phyloP scores from a whole-genome alignment of 2,888 invertebrate species.

The Aphidius colemani region DNA sequence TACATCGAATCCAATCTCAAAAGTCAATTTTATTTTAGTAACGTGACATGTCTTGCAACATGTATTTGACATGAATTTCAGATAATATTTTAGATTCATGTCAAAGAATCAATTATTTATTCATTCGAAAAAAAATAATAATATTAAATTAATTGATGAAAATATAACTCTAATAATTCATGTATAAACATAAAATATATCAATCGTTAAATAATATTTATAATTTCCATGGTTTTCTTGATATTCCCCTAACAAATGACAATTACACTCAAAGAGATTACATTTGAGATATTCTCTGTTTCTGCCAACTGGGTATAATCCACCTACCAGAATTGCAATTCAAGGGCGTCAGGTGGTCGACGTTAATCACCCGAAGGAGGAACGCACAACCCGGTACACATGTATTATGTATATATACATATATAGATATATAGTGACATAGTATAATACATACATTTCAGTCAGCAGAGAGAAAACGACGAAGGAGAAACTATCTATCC shows the following conservation, averaged over 20 bases:
- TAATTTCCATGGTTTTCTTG: too few relatives aligned
- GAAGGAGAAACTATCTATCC: neutral
- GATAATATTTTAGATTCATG: too few relatives aligned
- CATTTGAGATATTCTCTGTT: slow-evolving; percentile 5
- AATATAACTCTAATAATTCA: too few relatives aligned
- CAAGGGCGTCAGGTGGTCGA: slow-evolving; percentile 45
- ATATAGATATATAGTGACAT: neutral
- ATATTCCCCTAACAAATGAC: slow-evolving; percentile 10
- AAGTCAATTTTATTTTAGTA: slow-evolving; percentile 13
- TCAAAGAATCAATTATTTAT: too few relatives aligned
- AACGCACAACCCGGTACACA: slow-evolving; percentile 7
- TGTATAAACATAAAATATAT: too few relatives aligned
- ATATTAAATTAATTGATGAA: too few relatives aligned
- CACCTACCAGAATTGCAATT: slow-evolving; percentile 17
- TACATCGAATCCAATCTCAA: slow-evolving; percentile 9
- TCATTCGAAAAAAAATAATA: too few relatives aligned
- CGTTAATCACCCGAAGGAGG: slow-evolving; percentile 41
- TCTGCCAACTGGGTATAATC: slow-evolving; percentile 14
- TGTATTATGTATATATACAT: too few relatives aligned
- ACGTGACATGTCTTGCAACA: neutral
- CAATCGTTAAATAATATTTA: too few relatives aligned
- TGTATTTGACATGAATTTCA: neutral
- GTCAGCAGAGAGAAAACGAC: slow-evolving; percentile 7
- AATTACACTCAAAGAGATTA: slow-evolving; percentile 18
- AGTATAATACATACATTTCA: neutral